A percentile compares a stretch with the other conserved stretches of the same genome.
Conservation (phyloP, 2,888 invertebrate species). For the Drosophila kambysellisi region DNA sequence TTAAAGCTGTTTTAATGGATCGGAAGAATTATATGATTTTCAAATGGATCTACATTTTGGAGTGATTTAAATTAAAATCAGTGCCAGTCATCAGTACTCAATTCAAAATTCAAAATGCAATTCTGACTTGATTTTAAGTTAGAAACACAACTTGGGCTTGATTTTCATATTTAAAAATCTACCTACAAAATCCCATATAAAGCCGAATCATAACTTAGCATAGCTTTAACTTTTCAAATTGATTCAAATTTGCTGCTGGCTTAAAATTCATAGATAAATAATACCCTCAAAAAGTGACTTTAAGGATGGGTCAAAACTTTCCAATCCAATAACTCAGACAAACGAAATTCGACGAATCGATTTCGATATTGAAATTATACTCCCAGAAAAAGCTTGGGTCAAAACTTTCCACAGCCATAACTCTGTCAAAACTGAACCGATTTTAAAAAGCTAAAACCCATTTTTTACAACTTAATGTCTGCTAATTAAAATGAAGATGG, state of each 20-base stretch:
- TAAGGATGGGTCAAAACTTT: no score
- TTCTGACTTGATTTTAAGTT: neutral
- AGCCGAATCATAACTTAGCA: neutral
- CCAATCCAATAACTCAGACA: neutral
- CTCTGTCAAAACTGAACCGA: neutral
- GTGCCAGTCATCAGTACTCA: no score
- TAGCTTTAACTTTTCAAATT: neutral
- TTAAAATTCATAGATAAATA: neutral
- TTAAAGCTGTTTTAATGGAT: neutral
- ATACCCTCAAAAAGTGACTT: neutral
- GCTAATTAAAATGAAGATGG: neutral
- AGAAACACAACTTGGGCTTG: no score
- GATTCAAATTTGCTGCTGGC: neutral
- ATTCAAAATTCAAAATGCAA: no score
- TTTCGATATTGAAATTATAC: neutral
- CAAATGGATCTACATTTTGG: no score
- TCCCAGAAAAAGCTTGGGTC: neutral
- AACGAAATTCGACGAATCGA: neutral
- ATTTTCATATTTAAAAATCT: neutral
- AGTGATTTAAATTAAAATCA: no score
- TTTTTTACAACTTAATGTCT: neutral
- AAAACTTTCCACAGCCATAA: neutral
- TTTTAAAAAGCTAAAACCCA: neutral
- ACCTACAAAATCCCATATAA: neutral
- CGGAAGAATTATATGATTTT: no score